phyloP scores from a whole-genome alignment of 2,113 vertebrate species.

The Verasper variegatus region DNA sequence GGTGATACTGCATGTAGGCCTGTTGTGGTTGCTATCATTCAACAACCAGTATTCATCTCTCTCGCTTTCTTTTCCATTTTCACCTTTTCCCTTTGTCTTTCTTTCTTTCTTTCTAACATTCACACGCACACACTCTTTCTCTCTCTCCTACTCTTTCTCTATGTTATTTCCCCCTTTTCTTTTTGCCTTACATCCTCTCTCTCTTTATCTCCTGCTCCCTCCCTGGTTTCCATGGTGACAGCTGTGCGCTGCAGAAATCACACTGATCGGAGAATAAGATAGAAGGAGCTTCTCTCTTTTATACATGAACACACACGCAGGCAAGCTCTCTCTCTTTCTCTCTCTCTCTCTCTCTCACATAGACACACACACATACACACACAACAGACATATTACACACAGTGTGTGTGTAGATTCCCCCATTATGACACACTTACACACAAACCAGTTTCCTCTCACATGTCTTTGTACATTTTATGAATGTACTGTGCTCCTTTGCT shows the following conservation, averaged over 20 bases:
- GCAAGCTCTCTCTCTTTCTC: neutral
- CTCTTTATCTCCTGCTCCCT: slow-evolving; percentile 52
- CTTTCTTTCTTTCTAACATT: slow-evolving; percentile 7
- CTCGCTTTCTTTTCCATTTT: slow-evolving; percentile 16
- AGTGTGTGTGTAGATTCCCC: neutral
- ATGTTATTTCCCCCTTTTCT: slow-evolving; percentile 51
- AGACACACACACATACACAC: neutral
- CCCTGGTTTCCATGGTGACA: slow-evolving; percentile 84
- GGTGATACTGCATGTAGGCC: slow-evolving; percentile 58
- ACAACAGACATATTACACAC: neutral
- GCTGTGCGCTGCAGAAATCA: slow-evolving; percentile 84
- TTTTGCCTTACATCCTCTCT: slow-evolving; percentile 48
- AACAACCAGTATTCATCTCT: slow-evolving; percentile 53
- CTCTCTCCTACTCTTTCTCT: slow-evolving; percentile 52
- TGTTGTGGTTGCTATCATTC: slow-evolving; percentile 65
- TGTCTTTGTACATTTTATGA: slow-evolving; percentile 57
- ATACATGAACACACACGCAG: slow-evolving; percentile 56
- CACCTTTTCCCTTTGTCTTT: neutral
- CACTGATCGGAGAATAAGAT: slow-evolving; percentile 79
- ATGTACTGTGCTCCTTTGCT: slow-evolving; percentile 26
- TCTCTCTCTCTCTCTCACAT: neutral
- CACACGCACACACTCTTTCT: neutral
- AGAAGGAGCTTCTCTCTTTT: slow-evolving; percentile 73
- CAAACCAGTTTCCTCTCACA: slow-evolving; percentile 28
- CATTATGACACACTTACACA: neutral